phyloP scores from a whole-genome alignment of 1,140 invertebrate genomes.

The Sycophila sp. region DNA sequence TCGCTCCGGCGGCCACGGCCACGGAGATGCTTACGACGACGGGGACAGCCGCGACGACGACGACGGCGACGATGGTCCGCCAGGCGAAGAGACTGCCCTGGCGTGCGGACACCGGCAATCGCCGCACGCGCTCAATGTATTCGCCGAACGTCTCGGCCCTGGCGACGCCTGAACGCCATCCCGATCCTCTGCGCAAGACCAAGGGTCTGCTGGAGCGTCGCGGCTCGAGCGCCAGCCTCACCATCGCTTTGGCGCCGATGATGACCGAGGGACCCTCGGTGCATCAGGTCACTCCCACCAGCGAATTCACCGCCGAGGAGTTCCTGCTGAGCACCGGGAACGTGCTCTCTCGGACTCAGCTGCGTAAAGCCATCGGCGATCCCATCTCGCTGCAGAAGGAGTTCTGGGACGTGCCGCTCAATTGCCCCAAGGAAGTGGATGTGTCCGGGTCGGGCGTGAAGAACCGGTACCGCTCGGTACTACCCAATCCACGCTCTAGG shows the following conservation, averaged over 20 bases:
- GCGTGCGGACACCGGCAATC: neutral
- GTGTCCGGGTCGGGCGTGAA: conserved; percentile 89
- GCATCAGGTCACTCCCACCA: conserved; percentile 63
- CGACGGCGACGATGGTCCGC: conserved; percentile 3
- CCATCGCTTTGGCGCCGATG: conserved; percentile 71
- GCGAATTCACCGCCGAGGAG: conserved; percentile 71
- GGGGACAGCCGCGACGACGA: conserved; percentile 6
- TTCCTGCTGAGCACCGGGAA: conserved; percentile 74
- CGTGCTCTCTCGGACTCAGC: conserved; percentile 74
- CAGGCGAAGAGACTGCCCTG: neutral
- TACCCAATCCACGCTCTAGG: conserved; percentile 86
- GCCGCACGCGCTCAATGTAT: conserved; percentile 24
- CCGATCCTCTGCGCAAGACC: conserved; percentile 62
- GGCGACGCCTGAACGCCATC: conserved; percentile 12
- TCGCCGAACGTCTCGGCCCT: conserved; percentile 26
- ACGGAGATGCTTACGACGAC: neutral
- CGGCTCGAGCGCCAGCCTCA: conserved; percentile 88
- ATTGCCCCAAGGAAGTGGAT: conserved; percentile 87
- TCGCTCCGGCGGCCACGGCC: neutral
- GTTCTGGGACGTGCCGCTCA: conserved; percentile 93
- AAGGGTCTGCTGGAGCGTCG: conserved; percentile 80
- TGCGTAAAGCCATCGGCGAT: conserved; percentile 73
- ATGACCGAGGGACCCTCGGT: conserved; percentile 64
- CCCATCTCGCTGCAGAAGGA: conserved; percentile 79
- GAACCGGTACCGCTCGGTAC: conserved; percentile 89